These are phyloP conservation scores for Drosophila anomelani DNA, from an alignment of 2,888 invertebrate genomes.

Conservation along the genomic window DNA sequence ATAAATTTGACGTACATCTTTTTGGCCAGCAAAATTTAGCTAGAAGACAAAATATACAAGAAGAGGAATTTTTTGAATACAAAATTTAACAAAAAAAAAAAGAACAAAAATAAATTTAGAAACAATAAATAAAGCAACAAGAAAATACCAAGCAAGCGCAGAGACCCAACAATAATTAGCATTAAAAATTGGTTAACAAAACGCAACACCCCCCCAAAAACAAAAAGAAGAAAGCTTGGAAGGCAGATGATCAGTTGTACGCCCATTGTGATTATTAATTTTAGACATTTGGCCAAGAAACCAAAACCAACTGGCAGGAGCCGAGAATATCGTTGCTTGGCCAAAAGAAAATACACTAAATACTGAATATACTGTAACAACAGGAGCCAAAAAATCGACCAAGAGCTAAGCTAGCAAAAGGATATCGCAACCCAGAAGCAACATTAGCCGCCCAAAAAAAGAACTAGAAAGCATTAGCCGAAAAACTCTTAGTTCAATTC, in stretches of 20 bases:
- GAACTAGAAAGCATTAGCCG: conserved; percentile 35
- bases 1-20: conserved; percentile 38
- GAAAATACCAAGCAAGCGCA: conserved; percentile 29
- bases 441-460: conserved; percentile 82
- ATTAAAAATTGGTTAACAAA: conserved; percentile 66
- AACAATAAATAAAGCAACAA: conserved; percentile 11
- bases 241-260: conserved; percentile 31
- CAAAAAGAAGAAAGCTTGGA: conserved; percentile 18
- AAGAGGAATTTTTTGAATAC: conserved; percentile 33
- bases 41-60: conserved; percentile 47
- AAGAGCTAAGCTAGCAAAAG: conserved; percentile 27
- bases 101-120: conserved; percentile 4
- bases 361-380: conserved; percentile 43
- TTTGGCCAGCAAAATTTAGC: conserved; percentile 70
- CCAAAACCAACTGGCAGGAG: conserved; percentile 14
- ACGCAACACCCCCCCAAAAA: conserved; percentile 29
- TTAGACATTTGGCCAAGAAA: conserved; percentile 69
- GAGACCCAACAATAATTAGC: conserved; percentile 73
- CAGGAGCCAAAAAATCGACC: conserved; percentile 54
- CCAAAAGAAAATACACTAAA: conserved; percentile 21
- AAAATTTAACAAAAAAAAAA: conserved; percentile 23
- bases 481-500: conserved; percentile 64
- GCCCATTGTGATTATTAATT: conserved; percentile 85
- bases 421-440: conserved; percentile 50
- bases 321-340: conserved; percentile 4